These are phyloP conservation scores for Drosophila siamana DNA, from an alignment of 2,888 invertebrate genomes.

Conservation along the genomic window DNA sequence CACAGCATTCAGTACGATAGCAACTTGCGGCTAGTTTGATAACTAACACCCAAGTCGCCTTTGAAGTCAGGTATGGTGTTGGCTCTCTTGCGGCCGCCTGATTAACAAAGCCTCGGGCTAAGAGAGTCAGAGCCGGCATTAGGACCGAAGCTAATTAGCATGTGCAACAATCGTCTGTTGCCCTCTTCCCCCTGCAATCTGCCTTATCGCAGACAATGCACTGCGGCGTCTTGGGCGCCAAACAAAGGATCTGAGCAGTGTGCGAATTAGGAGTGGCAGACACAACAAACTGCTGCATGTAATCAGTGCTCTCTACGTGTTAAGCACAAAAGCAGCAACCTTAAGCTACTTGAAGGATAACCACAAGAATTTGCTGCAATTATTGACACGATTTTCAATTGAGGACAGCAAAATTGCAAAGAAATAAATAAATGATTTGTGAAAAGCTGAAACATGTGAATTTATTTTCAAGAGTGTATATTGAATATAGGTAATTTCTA, in stretches of 20 bases:
- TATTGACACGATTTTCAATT: background rate
- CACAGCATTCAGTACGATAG: constrained; percentile 8
- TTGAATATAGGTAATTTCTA: too few relatives aligned
- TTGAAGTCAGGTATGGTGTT: constrained; percentile 11
- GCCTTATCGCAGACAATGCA: constrained; percentile 13
- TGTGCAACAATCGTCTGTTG: constrained; percentile 22
- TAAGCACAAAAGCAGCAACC: background rate
- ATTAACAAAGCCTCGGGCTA: constrained; percentile 25
- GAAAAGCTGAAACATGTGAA: too few relatives aligned
- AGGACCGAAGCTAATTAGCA: constrained; percentile 42
- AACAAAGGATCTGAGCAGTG: constrained; percentile 7
- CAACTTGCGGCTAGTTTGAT: constrained; percentile 24
- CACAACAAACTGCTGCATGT: constrained; percentile 1
- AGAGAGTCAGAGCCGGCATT: constrained; percentile 9
- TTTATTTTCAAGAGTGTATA: too few relatives aligned
- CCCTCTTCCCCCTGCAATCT: too few relatives aligned
- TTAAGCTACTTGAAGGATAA: background rate
- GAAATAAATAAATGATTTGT: too few relatives aligned
- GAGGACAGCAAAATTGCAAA: too few relatives aligned
- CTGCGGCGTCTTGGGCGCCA: background rate
- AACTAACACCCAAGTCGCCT: constrained; percentile 2
- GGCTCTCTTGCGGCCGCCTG: constrained; percentile 23
- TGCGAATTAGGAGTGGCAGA: background rate
- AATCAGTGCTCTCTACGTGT: background rate
- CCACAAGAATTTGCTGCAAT: background rate